Evolutionary conservation across 2,113 vertebrate genomes (phyloP).

Genomic region (Jaculus jaculus): DNA sequence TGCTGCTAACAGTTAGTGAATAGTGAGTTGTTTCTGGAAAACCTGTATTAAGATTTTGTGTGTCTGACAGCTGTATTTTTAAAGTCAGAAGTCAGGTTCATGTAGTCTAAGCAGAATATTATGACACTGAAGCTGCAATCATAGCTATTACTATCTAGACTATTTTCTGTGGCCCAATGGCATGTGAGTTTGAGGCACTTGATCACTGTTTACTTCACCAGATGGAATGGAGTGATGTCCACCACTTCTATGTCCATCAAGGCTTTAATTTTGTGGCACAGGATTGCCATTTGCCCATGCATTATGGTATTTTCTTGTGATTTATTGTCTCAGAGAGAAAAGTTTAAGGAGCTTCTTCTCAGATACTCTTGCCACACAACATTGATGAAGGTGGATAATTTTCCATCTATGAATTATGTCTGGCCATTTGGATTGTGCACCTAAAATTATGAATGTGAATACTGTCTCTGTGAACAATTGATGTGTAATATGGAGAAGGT

Average conservation of each 20-base stretch:
- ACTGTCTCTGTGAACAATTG: background rate
- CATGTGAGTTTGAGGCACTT: background rate
- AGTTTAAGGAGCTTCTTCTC: background rate
- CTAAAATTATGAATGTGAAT: background rate
- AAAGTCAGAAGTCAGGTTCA: background rate
- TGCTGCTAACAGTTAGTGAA: too few species aligned
- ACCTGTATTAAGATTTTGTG: background rate
- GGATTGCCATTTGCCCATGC: background rate
- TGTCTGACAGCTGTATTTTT: background rate
- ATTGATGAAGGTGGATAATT: background rate
- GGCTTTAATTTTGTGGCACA: background rate
- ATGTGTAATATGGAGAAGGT: background rate
- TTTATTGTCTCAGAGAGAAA: background rate
- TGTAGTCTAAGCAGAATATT: background rate
- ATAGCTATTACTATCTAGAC: too few species aligned
- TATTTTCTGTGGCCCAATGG: too few species aligned
- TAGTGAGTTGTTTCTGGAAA: too few species aligned
- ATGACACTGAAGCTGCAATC: too few species aligned
- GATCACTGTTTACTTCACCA: background rate
- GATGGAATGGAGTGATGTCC: background rate
- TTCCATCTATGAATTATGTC: background rate
- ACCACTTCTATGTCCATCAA: background rate
- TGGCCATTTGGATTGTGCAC: background rate
- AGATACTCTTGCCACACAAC: too few species aligned
- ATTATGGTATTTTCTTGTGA: too few species aligned